A percentile compares a stretch with the other conserved stretches of the same genome.
Evolutionary conservation across 2,888 invertebrate species (phyloP).

Genomic region (Nezara viridula): DNA sequence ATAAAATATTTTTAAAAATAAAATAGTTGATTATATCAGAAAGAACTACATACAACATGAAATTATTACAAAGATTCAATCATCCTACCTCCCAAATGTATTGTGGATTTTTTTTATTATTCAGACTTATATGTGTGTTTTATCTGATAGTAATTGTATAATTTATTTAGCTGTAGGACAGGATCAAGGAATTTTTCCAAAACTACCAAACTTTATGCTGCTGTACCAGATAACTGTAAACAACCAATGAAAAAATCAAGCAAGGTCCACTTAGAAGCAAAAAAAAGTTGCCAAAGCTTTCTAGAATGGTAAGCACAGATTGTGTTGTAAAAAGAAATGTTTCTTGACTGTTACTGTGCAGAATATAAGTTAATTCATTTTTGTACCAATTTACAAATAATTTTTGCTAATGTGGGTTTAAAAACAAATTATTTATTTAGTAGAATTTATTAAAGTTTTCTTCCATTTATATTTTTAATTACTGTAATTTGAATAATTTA

Average conservation of each 20-base stretch:
- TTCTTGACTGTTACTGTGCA: not conserved
- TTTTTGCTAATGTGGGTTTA: not conserved
- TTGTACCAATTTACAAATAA: not conserved
- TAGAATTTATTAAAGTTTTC: too few species aligned
- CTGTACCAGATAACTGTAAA: not conserved
- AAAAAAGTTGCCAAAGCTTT: not conserved
- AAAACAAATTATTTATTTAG: not conserved
- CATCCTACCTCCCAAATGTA: conserved; percentile 22
- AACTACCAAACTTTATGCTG: not conserved
- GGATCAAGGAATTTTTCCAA: not conserved
- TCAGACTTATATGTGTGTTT: not conserved
- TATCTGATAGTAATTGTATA: not conserved
- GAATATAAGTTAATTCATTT: not conserved
- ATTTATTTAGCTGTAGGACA: not conserved
- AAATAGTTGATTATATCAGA: conserved; percentile 13
- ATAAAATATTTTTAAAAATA: not conserved
- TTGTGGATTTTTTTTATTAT: not conserved
- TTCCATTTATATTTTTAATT: too few species aligned
- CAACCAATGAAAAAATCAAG: not conserved
- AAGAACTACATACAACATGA: not conserved
- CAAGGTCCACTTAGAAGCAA: not conserved
- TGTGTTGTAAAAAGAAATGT: not conserved
- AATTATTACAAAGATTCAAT: not conserved
- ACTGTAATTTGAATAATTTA: too few species aligned
- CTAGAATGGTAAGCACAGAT: conserved; percentile 5